phyloP scores from a whole-genome alignment of 2,888 invertebrate species.

The Brenthis daphne region DNA sequence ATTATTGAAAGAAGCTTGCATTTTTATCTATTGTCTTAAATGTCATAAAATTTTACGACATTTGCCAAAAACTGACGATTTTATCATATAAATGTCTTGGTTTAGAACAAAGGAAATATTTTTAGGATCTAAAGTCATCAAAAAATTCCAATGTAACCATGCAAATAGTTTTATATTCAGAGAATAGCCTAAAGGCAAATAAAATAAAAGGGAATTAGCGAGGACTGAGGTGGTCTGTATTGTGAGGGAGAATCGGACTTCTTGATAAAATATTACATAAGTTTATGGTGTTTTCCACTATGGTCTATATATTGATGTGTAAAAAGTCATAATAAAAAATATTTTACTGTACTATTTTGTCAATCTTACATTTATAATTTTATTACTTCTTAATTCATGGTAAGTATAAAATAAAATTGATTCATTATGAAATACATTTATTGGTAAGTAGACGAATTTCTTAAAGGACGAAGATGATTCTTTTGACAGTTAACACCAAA shows the following conservation, averaged over 20 bases:
- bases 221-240: slow-evolving; percentile 35
- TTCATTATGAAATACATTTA: too few species aligned
- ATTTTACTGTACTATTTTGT: neutral
- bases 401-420: too few species aligned
- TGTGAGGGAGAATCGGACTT: slow-evolving; percentile 28
- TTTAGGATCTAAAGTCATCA: slow-evolving; percentile 17
- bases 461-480: too few species aligned
- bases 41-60: slow-evolving; percentile 21
- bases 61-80: slow-evolving; percentile 17
- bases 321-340: neutral
- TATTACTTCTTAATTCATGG: too few species aligned
- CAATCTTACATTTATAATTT: neutral
- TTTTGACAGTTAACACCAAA: too few species aligned
- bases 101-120: slow-evolving; percentile 25
- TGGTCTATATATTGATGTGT: neutral
- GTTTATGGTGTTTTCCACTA: slow-evolving; percentile 28
- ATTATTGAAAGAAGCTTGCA: neutral
- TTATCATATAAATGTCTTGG: slow-evolving; percentile 17
- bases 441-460: too few species aligned
- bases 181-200: slow-evolving; percentile 26
- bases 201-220: slow-evolving; percentile 31
- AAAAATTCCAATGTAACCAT: slow-evolving; percentile 28
- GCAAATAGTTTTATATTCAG: slow-evolving; percentile 33
- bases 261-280: slow-evolving; percentile 36
- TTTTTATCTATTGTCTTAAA: slow-evolving; percentile 16